Percentiles rank a stretch among this genome's conserved stretches.
phyloP scores from a whole-genome alignment of 2,888 invertebrate species.

The Ferdinandea cuprea region DNA sequence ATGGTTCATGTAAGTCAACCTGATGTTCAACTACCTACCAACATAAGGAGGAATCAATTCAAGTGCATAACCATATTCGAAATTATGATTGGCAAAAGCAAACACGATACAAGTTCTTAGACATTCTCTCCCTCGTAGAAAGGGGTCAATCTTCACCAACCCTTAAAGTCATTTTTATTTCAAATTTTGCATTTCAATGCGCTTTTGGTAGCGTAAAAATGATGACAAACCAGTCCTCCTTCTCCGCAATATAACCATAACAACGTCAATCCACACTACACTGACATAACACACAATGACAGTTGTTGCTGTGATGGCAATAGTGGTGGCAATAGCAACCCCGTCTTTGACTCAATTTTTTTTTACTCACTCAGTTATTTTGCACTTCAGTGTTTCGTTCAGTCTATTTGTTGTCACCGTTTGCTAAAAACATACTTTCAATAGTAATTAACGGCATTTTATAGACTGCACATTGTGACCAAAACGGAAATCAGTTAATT shows the following conservation, averaged over 20 bases:
- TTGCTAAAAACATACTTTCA: slow-evolving; percentile 8
- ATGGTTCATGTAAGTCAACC: slow-evolving; percentile 13
- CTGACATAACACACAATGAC: slow-evolving; percentile 61
- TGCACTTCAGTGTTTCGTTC: not conserved
- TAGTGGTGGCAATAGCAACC: slow-evolving; percentile 52
- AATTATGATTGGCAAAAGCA: slow-evolving; percentile 50
- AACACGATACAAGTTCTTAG: slow-evolving; percentile 27
- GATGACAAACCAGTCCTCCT: slow-evolving; percentile 2
- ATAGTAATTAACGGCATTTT: slow-evolving; percentile 46
- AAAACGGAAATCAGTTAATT: slow-evolving; percentile 56
- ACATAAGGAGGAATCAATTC: slow-evolving; percentile 55
- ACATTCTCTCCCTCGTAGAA: slow-evolving; percentile 14
- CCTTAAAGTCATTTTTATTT: slow-evolving; percentile 29
- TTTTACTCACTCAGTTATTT: slow-evolving; percentile 38
- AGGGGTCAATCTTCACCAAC: slow-evolving; percentile 43
- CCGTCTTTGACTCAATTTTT: slow-evolving; percentile 29
- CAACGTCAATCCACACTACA: slow-evolving; percentile 55
- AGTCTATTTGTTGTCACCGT: slow-evolving; percentile 15
- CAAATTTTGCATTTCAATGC: too few relatives aligned
- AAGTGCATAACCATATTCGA: slow-evolving; percentile 51
- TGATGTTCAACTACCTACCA: slow-evolving; percentile 19
- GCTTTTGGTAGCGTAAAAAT: slow-evolving; percentile 24
- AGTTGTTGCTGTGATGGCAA: slow-evolving; percentile 43
- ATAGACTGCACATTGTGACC: slow-evolving; percentile 19
- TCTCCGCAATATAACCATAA: slow-evolving; percentile 60